phyloP scores from a whole-genome alignment of 2,888 invertebrate species.

The Dryadula phaetusa region DNA sequence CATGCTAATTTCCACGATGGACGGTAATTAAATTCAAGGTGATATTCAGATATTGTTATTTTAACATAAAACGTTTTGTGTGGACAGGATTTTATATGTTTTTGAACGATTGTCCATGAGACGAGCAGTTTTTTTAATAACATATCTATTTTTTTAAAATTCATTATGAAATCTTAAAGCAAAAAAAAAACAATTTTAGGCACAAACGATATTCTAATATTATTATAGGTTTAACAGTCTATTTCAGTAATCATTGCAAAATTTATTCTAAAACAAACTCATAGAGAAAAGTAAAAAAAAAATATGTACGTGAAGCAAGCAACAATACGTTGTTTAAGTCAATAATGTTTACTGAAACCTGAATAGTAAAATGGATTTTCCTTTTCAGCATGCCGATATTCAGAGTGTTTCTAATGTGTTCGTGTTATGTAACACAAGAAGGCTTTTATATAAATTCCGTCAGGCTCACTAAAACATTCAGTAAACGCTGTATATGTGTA shows the following conservation, averaged over 20 bases:
- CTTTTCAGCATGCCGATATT: constrained; percentile 6
- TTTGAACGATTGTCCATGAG: constrained; percentile 1
- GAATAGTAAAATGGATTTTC: constrained; percentile 19
- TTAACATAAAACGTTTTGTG: constrained; percentile 11
- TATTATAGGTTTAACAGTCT: no score
- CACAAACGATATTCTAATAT: no score
- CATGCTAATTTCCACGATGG: constrained; percentile 34
- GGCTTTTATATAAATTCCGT: constrained; percentile 40
- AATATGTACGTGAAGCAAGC: no score
- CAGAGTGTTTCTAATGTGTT: constrained; percentile 40
- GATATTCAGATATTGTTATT: constrained; percentile 32
- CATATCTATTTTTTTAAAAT: background rate
- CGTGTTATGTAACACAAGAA: constrained; percentile 41
- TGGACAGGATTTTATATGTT: background rate
- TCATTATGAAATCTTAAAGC: background rate
- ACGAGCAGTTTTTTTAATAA: background rate
- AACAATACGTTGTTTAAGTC: background rate
- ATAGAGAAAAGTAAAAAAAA: background rate
- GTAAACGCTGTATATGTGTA: constrained; percentile 18
- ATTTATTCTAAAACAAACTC: background rate
- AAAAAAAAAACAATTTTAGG: background rate
- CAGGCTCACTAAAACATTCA: constrained; percentile 33
- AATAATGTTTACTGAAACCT: background rate
- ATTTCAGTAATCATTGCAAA: background rate
- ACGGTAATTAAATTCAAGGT: constrained; percentile 40